A percentile compares a stretch with the other conserved stretches of the same genome.
Evolutionary conservation across 2,888 invertebrate species (phyloP).

Genomic region (Dolichomitus sp.): DNA sequence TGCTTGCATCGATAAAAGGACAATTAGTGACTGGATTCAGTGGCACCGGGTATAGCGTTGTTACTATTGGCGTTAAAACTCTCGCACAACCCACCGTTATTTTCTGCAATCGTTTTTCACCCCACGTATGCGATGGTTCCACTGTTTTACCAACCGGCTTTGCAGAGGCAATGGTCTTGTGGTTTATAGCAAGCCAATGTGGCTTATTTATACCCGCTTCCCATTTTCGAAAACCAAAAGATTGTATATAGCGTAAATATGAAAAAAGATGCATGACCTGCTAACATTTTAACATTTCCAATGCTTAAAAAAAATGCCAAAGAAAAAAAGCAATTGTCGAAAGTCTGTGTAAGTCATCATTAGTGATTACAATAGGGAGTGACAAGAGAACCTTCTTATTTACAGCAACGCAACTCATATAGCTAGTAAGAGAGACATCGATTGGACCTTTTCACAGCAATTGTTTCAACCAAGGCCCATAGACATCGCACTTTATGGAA

Average conservation of each 20-base stretch:
- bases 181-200: constrained; percentile 21
- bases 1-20: constrained; percentile 62
- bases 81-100: constrained; percentile 29
- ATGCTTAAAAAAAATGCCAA: not conserved
- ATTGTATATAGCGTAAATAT: not conserved
- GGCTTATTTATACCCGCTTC: constrained; percentile 5
- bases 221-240: not conserved
- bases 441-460: constrained; percentile 77
- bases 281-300: not conserved
- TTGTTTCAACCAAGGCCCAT: constrained; percentile 75
- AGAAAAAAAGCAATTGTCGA: not conserved
- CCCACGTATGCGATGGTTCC: not conserved
- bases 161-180: constrained; percentile 16
- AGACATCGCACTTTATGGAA: constrained; percentile 70
- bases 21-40: constrained; percentile 59
- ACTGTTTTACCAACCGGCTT: constrained; percentile 5
- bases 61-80: constrained; percentile 43
- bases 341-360: constrained; percentile 70
- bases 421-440: constrained; percentile 18
- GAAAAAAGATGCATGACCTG: not conserved
- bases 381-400: too few species aligned
- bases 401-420: too few species aligned
- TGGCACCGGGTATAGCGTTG: constrained; percentile 6
- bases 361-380: constrained; percentile 79
- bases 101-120: constrained; percentile 44